A percentile compares a stretch with the other conserved stretches of the same genome.
Evolutionary conservation across 2,797 vertebrate genomes (phyloP).

Genomic region (Sebastes vulpes): DNA sequence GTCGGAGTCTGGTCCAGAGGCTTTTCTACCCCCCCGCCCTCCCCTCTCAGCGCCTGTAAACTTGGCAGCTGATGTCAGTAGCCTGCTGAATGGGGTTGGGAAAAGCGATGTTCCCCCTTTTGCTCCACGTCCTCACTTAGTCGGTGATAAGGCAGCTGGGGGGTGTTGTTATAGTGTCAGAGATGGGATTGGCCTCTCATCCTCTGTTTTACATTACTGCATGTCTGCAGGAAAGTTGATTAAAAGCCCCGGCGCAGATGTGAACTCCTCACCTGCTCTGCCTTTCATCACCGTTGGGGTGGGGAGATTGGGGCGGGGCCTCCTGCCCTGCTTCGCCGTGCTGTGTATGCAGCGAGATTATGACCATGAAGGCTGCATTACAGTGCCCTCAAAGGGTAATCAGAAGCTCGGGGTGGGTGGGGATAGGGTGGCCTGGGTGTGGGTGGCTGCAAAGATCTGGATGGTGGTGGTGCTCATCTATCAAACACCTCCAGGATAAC

Average conservation of each 20-base stretch:
- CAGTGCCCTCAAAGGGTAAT: slow-evolving; percentile 61
- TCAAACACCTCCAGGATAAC: slow-evolving; percentile 63
- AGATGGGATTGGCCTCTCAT: slow-evolving; percentile 30
- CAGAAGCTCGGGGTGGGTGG: slow-evolving; percentile 39
- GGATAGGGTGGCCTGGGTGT: slow-evolving; percentile 34
- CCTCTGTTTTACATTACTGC: slow-evolving; percentile 67
- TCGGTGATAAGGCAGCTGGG: slow-evolving; percentile 18
- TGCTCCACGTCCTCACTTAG: slow-evolving; percentile 12
- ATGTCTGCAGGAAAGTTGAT: slow-evolving; percentile 76
- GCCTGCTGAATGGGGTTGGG: slow-evolving; percentile 36
- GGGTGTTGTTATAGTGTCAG: slow-evolving; percentile 38
- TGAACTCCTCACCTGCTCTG: slow-evolving; percentile 72
- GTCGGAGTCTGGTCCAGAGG: slow-evolving; percentile 29
- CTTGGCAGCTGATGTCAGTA: slow-evolving; percentile 46
- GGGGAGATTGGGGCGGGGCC: slow-evolving; percentile 29
- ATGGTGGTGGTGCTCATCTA: slow-evolving; percentile 60
- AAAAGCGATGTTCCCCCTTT: slow-evolving; percentile 30
- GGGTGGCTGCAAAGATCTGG: slow-evolving; percentile 38
- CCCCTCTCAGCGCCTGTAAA: slow-evolving; percentile 1
- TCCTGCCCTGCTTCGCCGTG: background rate
- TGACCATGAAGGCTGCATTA: slow-evolving; percentile 47
- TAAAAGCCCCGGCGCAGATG: slow-evolving; percentile 60
- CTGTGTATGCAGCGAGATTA: slow-evolving; percentile 42
- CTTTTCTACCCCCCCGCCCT: background rate
- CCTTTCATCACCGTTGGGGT: slow-evolving; percentile 59